A percentile compares a stretch with the other conserved stretches of the same genome.
Evolutionary conservation across 2,888 invertebrate species (phyloP).

Genomic region (Ormyrus pomaceus): DNA sequence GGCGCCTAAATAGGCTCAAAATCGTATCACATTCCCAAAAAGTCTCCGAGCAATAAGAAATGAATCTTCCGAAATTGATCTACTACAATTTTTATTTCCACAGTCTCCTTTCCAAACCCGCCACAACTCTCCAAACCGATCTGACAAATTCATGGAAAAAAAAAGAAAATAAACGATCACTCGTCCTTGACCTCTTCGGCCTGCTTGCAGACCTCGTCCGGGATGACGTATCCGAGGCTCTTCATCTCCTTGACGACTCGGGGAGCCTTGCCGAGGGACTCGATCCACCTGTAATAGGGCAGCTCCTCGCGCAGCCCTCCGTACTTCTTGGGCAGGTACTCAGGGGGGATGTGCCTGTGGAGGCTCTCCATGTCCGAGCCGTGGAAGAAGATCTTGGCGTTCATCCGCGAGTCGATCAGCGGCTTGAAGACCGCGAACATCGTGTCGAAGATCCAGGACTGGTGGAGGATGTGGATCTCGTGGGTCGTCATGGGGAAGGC

Average conservation of each 20-base stretch:
- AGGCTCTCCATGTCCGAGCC: constrained; percentile 84
- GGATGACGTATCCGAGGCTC: constrained; percentile 80
- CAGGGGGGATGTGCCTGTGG: constrained; percentile 84
- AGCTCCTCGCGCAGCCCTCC: constrained; percentile 84
- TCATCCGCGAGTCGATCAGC: constrained; percentile 83
- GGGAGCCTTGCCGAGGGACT: constrained; percentile 79
- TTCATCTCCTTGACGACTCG: constrained; percentile 81
- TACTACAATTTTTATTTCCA: too few species aligned
- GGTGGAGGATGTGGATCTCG: constrained; percentile 87
- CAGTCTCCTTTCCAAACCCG: too few species aligned
- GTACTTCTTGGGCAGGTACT: constrained; percentile 83
- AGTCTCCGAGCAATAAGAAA: too few species aligned
- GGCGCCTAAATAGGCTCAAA: too few species aligned
- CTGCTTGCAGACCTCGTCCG: constrained; percentile 61
- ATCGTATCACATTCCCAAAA: too few species aligned
- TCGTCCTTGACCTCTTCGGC: constrained; percentile 11
- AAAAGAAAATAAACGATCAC: background rate
- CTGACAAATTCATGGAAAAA: background rate
- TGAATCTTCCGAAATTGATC: too few species aligned
- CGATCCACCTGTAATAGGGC: constrained; percentile 85
- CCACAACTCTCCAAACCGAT: too few species aligned
- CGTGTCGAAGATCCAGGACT: constrained; percentile 89
- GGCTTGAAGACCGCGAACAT: constrained; percentile 88
- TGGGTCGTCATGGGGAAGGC: constrained; percentile 85
- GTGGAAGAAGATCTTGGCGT: constrained; percentile 82